Evolutionary conservation across 2,888 invertebrate genomes (phyloP).

Genomic region (Ernsta delagoae): DNA sequence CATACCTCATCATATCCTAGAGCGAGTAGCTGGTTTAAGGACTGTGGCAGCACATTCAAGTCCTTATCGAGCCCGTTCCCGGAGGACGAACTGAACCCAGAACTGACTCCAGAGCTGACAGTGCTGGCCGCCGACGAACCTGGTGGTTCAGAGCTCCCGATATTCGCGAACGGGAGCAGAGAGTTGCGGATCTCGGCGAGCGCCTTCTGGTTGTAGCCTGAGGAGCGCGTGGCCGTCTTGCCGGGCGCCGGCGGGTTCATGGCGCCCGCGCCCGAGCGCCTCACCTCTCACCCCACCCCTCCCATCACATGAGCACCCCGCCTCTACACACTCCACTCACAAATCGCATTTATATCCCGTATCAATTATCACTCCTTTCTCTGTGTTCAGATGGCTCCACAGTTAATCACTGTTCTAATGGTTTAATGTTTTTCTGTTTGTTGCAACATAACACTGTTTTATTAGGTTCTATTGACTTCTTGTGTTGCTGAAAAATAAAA

Average conservation of each 20-base stretch:
- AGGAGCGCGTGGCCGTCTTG: constrained; percentile 77
- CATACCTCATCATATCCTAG: constrained; percentile 91
- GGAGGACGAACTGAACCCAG: constrained; percentile 85
- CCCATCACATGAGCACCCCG: no score
- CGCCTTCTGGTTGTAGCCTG: constrained; percentile 94
- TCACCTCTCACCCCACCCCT: no score
- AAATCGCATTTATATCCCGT: constrained; percentile 49
- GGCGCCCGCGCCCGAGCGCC: no score
- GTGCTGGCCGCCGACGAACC: constrained; percentile 91
- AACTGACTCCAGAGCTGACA: constrained; percentile 85
- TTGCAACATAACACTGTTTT: constrained; percentile 35
- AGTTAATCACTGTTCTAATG: constrained; percentile 27
- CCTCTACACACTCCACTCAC: constrained; percentile 50
- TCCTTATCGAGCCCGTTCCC: constrained; percentile 87
- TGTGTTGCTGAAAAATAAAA: constrained; percentile 39
- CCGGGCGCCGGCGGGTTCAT: no score
- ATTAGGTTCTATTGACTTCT: neutral
- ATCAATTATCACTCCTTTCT: constrained; percentile 32
- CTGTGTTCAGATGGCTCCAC: constrained; percentile 32
- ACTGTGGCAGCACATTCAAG: constrained; percentile 86
- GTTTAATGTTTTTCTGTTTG: constrained; percentile 31
- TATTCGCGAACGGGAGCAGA: constrained; percentile 91
- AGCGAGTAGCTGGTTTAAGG: constrained; percentile 87
- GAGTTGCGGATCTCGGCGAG: constrained; percentile 94
- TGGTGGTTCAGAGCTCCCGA: constrained; percentile 84